Evolutionary conservation across 2,888 invertebrate species (phyloP).

Genomic region (Leucophora obtusa): DNA sequence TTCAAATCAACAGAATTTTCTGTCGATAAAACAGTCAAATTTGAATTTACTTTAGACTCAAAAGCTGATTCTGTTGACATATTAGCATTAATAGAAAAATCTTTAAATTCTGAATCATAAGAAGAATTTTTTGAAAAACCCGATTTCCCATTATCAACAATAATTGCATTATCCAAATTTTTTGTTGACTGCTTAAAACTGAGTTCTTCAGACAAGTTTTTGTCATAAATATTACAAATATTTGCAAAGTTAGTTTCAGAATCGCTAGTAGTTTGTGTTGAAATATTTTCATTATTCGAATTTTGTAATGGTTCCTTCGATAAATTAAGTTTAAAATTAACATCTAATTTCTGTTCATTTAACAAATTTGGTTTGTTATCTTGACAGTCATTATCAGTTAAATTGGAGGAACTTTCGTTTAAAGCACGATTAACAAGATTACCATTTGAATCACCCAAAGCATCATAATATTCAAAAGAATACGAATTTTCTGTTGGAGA

Average conservation of each 20-base stretch:
- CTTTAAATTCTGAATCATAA: too few species aligned
- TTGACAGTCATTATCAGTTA: neutral
- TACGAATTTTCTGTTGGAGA: slow-evolving; percentile 45
- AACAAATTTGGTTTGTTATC: neutral
- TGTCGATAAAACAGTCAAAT: neutral
- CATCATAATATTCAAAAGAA: slow-evolving; percentile 55
- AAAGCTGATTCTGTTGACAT: neutral
- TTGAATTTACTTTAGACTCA: neutral
- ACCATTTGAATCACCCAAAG: slow-evolving; percentile 31
- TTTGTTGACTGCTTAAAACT: too few species aligned
- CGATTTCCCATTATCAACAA: too few species aligned
- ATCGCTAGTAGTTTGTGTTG: neutral
- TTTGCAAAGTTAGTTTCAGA: too few species aligned
- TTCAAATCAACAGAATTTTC: neutral
- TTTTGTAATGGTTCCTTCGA: neutral
- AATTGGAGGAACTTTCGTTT: neutral
- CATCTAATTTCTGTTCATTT: neutral
- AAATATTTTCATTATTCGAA: neutral
- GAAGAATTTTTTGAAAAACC: too few species aligned
- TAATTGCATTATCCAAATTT: too few species aligned
- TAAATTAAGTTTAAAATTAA: neutral
- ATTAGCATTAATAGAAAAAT: neutral
- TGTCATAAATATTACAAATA: neutral
- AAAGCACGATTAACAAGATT: slow-evolving; percentile 12
- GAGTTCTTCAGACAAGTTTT: neutral